Evolutionary conservation across 2,888 invertebrate species (phyloP), one percentile per base, ranked within the genome.

Genomic region (Rhaphigaster nebulosa): DNA sequence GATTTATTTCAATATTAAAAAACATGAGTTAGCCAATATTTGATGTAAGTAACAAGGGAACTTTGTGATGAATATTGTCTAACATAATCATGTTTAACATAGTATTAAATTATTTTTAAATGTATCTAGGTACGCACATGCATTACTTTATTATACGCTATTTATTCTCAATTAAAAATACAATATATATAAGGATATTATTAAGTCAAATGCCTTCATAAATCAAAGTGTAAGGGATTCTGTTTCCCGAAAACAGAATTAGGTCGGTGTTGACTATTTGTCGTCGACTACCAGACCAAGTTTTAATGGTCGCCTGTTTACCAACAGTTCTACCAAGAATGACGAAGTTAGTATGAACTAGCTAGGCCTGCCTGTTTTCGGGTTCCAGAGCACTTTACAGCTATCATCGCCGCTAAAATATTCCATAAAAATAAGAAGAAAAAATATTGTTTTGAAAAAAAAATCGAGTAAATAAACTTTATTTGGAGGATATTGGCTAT

Each of bases 281-380:
- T 65, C 34, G 65, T 65, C 65, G 29, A 65, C 15, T 6, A n/a
- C 15, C 15, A 65, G 65, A 65, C 65, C 29, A 65, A 65, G 29
- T 65, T 65, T 65, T 65, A 65, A 65, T 65, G 65, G 65, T 65
- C 18, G 65, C 65, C 65, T 65, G 65, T 65, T 65, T 65, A 65
- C 65, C 18, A 65, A 65, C 65, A 65, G 65, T 65, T 65, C 65
- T 65, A 65, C 65, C 65, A 65, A 34, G 65, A 65, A 65, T 65
- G 29, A 65, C 65, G 65, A 65, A 65, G 65, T 65, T 65, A 5
- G 65, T 34, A 2, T 34, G 15, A 34, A 65, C n/a, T 60, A 60
- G 10, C 65, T 15, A 65, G 65, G 34, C 65, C 65, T 29, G 13
- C 29, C 29, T 65, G 65, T 65, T 65, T 65, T 65, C 29, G 29